Base-by-base conservation (phyloP, 2,113 vertebrate genomes). In the Malurus alboscapulatus region DNA sequence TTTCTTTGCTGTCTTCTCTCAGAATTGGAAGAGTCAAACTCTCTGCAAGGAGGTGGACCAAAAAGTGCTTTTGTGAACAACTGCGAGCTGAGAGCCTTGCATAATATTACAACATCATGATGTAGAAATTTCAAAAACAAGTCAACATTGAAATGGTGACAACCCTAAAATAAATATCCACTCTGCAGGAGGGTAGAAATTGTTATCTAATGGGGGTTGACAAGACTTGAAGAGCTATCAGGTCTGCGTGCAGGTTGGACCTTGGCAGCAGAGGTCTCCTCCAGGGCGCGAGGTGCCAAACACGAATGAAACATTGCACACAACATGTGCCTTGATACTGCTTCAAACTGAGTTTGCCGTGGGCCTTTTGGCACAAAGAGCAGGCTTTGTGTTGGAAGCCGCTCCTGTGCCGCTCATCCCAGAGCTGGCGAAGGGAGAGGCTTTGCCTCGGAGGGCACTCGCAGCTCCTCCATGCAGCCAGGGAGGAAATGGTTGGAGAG, bases 271-370 rank as follows among this genome's bases (percentile, higher is more conserved):
- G 32, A 78, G 12, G 44, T 44, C 29, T 58, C 20, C 38, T 61
- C 7, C 7, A 51, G 66, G 34, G 7, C 57, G 55, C 1, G 0
- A 67, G 68, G 66, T 25, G 54, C 58, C 71, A 83, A 88, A 42
- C 0, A 6, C 1, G 0, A 85, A 34, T 32, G 66, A 77, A 84
- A 45, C 16, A 24, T 15, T 3, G 25, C 59, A 44, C 29, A 48
- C 22, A 42, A 34, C 6, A 0, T 8, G 47, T 21, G 47, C 51
- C 76, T 58, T 50, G 84, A 19, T 22, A 42, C 32, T 84, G 29
- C 74, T 78, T 47, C 57, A 81, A 84, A 72, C 16, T 4, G 48
- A 82, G 67, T 81, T 59, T 81, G 62, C 78, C 3, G 0, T 3
- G 3, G n/a, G 57, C 27, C 7, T 67, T 89, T 87, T 82, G 95